phyloP scores from a whole-genome alignment of 37 sponge, comb jelly and placozoan genomes.

The Halichondria panicea region DNA sequence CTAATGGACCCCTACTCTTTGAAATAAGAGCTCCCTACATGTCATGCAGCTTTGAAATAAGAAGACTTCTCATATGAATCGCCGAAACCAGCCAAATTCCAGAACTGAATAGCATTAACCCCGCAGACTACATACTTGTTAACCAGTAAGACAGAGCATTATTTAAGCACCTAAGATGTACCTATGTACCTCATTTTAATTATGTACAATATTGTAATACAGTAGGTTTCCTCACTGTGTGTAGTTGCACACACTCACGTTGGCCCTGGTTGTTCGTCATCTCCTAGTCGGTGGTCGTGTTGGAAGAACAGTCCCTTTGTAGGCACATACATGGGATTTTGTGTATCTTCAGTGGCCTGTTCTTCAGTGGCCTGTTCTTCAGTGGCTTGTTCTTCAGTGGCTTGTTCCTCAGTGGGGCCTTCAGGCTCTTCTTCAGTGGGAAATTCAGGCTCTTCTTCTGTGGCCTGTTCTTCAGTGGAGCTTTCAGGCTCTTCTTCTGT shows the following conservation, averaged over 20 bases:
- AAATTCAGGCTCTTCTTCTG: too few species aligned
- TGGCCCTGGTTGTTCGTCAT: conserved; percentile 9
- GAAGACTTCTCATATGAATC: too few species aligned
- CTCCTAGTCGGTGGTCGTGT: conserved; percentile 58
- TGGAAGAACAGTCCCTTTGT: conserved; percentile 56
- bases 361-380: conserved; percentile 22
- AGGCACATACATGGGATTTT: conserved; percentile 73
- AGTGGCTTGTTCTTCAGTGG: conserved; percentile 5
- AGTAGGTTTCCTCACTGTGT: too few species aligned
- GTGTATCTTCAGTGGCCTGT: conserved; percentile 1
- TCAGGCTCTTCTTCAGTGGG: not conserved
- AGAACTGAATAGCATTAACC: too few species aligned
- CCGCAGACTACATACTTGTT: too few species aligned
- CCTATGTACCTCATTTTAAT: not conserved
- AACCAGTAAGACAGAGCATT: too few species aligned
- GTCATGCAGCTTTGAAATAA: too few species aligned
- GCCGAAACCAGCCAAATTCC: too few species aligned
- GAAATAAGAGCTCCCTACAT: too few species aligned
- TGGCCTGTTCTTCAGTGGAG: conserved; percentile 2
- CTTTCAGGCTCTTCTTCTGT: not conserved
- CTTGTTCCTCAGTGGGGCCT: conserved; percentile 5
- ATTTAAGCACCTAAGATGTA: not conserved
- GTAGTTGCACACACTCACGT: too few species aligned
- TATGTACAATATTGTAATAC: too few species aligned
- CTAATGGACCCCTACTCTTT: too few species aligned